Percentiles rank a stretch among this genome's conserved stretches.
phyloP scores from a whole-genome alignment of 2,797 vertebrate species.

The Aulostomus chinensis region DNA sequence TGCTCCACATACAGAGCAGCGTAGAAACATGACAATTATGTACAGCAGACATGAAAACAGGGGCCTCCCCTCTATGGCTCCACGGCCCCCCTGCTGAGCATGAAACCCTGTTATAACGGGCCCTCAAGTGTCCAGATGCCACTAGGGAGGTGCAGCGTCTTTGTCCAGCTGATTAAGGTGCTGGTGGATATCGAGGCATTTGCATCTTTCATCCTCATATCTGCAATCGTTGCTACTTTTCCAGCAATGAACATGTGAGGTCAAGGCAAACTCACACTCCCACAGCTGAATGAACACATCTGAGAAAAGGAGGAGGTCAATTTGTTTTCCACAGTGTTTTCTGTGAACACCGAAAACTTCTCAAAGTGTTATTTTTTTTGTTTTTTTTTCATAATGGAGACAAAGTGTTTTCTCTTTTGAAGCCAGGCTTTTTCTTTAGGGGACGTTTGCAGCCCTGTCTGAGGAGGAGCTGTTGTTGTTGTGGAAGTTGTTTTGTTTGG shows the following conservation, averaged over 20 bases:
- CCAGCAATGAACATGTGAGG: too few relatives aligned
- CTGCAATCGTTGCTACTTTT: conserved; percentile 16
- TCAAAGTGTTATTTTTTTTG: too few relatives aligned
- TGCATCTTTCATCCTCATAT: conserved; percentile 3
- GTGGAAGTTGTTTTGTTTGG: conserved; percentile 50
- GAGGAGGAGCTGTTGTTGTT: too few relatives aligned
- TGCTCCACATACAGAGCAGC: conserved; percentile 60
- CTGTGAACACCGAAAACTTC: conserved; percentile 42
- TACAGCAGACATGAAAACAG: conserved; percentile 53
- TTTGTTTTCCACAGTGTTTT: conserved; percentile 46
- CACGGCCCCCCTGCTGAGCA: conserved; percentile 18
- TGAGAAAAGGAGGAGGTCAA: conserved; percentile 30
- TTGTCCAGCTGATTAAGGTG: conserved; percentile 1
- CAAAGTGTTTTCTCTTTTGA: too few relatives aligned
- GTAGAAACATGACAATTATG: conserved; percentile 33
- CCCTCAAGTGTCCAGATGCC: conserved; percentile 29
- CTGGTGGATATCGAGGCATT: conserved; percentile 17
- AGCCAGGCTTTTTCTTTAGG: too few relatives aligned
- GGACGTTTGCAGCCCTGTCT: too few relatives aligned
- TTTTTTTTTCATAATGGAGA: conserved; percentile 44
- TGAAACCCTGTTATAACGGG: conserved; percentile 42
- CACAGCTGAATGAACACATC: conserved; percentile 35
- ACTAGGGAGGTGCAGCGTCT: conserved; percentile 1
- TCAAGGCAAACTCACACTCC: too few relatives aligned
- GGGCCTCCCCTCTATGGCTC: conserved; percentile 28